phyloP scores from a whole-genome alignment of 92 coral and sea anemone genomes.

The Epizoanthus ramosus region DNA sequence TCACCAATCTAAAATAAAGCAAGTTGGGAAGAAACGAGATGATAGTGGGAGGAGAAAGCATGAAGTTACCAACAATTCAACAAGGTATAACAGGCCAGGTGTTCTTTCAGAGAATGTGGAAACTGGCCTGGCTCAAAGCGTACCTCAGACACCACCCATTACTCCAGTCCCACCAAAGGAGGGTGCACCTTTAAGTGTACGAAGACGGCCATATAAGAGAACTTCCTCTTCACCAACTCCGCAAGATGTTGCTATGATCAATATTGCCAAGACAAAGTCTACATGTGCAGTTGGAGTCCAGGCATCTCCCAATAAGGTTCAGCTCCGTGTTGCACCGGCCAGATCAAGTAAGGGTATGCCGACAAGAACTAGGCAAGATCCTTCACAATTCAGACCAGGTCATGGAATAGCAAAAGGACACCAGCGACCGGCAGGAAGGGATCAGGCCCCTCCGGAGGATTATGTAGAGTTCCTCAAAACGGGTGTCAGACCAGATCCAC shows the following conservation, averaged over 20 bases:
- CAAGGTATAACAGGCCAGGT: too few relatives aligned
- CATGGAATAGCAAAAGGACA: conserved; percentile 68
- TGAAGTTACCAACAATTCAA: conserved; percentile 32
- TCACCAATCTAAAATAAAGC: conserved; percentile 79
- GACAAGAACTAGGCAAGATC: conserved; percentile 64
- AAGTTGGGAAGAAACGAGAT: conserved; percentile 58
- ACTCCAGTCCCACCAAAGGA: conserved; percentile 90
- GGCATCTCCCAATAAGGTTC: conserved; percentile 89
- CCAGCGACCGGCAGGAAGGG: conserved; percentile 62
- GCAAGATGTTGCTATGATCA: conserved; percentile 58
- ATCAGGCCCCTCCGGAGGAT: conserved; percentile 78
- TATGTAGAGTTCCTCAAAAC: conserved; percentile 90
- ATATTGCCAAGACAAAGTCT: conserved; percentile 53
- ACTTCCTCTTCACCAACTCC: conserved; percentile 77
- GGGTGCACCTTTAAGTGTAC: conserved; percentile 61
- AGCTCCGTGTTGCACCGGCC: conserved; percentile 79
- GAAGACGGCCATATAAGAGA: conserved; percentile 72
- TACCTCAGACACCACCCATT: conserved; percentile 34
- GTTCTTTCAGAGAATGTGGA: background rate
- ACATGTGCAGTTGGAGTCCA: conserved; percentile 86
- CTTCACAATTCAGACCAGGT: conserved; percentile 82
- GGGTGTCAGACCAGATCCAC: conserved; percentile 88
- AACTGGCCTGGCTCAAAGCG: conserved; percentile 7
- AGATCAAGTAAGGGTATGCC: conserved; percentile 88
- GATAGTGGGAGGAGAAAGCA: conserved; percentile 29